Evolutionary conservation across 2,888 invertebrate species (phyloP).

Genomic region (Tenthredo distinguenda): DNA sequence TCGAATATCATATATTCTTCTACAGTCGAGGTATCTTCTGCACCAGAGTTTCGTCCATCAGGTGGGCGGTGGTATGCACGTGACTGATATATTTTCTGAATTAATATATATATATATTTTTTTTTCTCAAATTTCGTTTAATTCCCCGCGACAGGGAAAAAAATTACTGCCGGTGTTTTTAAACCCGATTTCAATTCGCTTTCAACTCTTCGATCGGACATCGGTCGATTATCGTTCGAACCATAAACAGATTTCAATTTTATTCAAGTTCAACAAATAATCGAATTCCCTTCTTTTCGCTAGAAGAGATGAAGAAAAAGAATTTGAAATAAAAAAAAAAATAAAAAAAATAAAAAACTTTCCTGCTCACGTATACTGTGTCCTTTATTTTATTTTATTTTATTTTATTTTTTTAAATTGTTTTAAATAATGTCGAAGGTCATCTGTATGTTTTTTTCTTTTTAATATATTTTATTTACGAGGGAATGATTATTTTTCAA

Average conservation of each 20-base stretch:
- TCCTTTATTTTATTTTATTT: no score
- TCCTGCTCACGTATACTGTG: background rate
- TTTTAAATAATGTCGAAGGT: no score
- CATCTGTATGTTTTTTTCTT: no score
- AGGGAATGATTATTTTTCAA: no score
- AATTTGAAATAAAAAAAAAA: background rate
- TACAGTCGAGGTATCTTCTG: background rate
- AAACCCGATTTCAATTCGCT: no score
- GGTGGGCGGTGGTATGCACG: slow-evolving; percentile 1
- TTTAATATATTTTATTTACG: no score
- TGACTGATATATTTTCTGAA: background rate
- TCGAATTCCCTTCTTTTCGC: background rate
- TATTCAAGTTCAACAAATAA: background rate
- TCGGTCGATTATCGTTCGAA: background rate
- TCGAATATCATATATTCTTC: background rate
- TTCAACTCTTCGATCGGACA: no score
- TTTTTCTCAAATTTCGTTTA: background rate
- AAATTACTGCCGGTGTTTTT: background rate
- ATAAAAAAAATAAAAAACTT: background rate
- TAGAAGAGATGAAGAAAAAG: background rate
- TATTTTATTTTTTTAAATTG: no score
- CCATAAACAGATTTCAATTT: background rate
- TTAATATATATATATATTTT: background rate
- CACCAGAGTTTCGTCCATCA: background rate
- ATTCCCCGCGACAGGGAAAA: background rate